phyloP scores from a whole-genome alignment of 2,113 vertebrate species.

The Amphilophus citrinellus region DNA sequence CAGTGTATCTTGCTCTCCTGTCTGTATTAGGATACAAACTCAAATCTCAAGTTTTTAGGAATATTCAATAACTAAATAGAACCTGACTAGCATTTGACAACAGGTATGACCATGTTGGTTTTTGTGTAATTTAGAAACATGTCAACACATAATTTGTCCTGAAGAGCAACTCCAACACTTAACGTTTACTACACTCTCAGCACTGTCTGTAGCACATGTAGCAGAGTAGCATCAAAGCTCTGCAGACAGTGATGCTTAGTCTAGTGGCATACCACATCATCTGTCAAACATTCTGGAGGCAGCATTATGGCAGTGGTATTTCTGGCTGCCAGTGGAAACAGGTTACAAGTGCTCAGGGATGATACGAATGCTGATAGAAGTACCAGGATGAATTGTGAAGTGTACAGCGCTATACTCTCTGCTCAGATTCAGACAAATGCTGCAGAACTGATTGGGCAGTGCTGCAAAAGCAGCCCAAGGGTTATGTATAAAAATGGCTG shows the following conservation, averaged over 20 bases:
- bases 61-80: constrained; percentile 9
- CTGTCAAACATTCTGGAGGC: background rate
- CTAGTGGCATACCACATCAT: background rate
- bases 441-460: background rate
- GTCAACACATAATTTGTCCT: background rate
- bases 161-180: background rate
- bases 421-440: background rate
- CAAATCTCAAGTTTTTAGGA: background rate
- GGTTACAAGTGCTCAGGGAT: background rate
- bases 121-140: constrained; percentile 7
- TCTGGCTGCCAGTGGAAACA: constrained; percentile 1
- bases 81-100: background rate
- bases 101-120: background rate
- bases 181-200: background rate
- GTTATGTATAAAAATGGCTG: background rate
- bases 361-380: background rate
- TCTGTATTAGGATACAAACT: background rate
- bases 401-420: background rate
- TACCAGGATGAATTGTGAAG: background rate
- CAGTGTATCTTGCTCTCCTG: background rate
- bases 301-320: background rate
- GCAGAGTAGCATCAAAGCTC: background rate
- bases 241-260: background rate
- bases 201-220: background rate
- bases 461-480: background rate